Conservation (phyloP, 2,888 invertebrate species). For the Metellina segmentata region DNA sequence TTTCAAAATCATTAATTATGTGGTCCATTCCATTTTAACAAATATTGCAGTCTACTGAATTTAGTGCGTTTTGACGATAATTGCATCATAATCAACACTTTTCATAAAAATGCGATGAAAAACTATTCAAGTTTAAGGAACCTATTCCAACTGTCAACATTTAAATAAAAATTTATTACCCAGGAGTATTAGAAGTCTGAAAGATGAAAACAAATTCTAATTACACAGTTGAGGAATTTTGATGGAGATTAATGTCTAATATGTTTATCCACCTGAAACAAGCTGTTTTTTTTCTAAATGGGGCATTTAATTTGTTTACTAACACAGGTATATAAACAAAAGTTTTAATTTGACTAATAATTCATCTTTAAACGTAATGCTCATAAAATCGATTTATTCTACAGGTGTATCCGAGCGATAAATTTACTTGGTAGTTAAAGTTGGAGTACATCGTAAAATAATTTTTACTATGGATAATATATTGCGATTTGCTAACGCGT, state of each 20-base stretch:
- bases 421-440: slow-evolving; percentile 23
- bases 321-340: neutral
- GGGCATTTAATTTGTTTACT: neutral
- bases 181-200: neutral
- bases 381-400: slow-evolving; percentile 33
- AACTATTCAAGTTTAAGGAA: neutral
- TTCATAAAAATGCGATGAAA: neutral
- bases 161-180: neutral
- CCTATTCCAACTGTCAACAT: neutral
- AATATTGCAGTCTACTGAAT: no score
- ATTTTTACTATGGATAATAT: slow-evolving; percentile 16
- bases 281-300: neutral
- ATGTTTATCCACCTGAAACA: neutral
- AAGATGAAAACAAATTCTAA: neutral
- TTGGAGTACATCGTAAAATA: slow-evolving; percentile 29
- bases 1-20: no score
- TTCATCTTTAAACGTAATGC: slow-evolving; percentile 35
- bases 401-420: slow-evolving; percentile 38
- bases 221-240: neutral
- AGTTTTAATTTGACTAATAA: slow-evolving; percentile 6
- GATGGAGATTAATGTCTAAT: neutral
- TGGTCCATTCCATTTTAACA: no score
- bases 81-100: no score
- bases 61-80: no score
- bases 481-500: neutral